These are phyloP conservation scores for Oncopodura yosiiana DNA, from an alignment of 1,140 invertebrate genomes.

Conservation along the genomic window DNA sequence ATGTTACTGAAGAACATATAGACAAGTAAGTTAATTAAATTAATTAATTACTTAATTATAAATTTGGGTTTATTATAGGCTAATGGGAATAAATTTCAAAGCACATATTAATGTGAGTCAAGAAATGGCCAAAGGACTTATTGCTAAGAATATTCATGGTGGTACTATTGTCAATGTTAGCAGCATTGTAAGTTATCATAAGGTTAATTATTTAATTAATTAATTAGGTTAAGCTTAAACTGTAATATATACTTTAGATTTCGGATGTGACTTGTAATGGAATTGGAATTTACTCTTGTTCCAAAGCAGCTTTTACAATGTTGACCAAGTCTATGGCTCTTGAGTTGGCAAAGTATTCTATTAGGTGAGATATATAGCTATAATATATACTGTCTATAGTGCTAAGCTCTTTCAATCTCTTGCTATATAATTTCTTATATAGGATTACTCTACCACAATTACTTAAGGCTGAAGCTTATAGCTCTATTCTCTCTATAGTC, in stretches of 20 bases:
- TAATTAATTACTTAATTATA: not conserved
- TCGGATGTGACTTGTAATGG: no score
- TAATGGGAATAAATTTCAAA: constrained; percentile 72
- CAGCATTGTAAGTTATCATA: constrained; percentile 56
- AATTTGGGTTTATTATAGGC: constrained; percentile 45
- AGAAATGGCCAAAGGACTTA: constrained; percentile 59
- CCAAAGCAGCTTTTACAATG: not conserved
- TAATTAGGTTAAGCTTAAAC: no score
- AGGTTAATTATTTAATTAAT: no score
- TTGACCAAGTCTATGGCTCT: not conserved
- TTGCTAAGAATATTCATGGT: constrained; percentile 48
- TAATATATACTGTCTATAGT: no score
- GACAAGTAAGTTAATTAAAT: constrained; percentile 49
- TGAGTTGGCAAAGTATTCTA: not conserved
- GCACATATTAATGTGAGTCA: constrained; percentile 72
- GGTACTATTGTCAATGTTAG: constrained; percentile 84
- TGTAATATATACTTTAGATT: no score
- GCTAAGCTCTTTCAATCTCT: no score
- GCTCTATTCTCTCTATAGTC: no score
- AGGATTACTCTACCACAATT: no score
- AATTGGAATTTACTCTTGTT: not conserved
- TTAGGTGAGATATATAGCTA: no score
- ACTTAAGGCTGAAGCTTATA: no score
- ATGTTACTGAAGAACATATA: constrained; percentile 54
- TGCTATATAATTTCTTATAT: no score